Conservation (phyloP, 2,113 vertebrate genomes). For the Helogale parvula region DNA sequence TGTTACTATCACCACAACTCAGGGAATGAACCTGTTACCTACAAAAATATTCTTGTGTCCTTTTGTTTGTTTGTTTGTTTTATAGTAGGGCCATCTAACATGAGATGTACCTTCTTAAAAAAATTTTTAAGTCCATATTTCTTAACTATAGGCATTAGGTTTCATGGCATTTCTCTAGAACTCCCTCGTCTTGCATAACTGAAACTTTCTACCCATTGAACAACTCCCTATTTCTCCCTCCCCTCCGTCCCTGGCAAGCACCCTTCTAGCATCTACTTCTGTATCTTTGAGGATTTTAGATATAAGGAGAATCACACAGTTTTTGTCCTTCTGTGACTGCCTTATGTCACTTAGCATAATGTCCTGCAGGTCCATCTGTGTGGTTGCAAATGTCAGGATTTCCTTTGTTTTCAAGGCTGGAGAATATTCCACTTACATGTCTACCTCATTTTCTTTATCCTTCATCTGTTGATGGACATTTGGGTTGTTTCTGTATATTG, state of each 20-base stretch:
- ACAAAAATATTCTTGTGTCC: not conserved
- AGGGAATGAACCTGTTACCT: not conserved
- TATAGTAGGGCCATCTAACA: not conserved
- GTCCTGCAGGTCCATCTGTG: not conserved
- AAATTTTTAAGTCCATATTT: not conserved
- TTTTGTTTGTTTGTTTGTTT: not conserved
- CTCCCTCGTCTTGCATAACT: not conserved
- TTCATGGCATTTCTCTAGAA: not conserved
- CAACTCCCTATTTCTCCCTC: not conserved
- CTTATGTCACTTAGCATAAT: not conserved
- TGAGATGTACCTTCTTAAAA: not conserved
- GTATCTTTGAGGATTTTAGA: not conserved
- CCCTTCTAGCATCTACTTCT: not conserved
- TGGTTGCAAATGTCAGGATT: not conserved
- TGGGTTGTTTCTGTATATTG: not conserved
- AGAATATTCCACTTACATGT: not conserved
- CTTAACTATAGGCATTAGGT: not conserved
- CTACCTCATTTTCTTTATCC: not conserved
- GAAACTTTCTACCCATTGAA: not conserved
- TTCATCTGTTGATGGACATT: not conserved
- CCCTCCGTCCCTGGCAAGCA: not conserved
- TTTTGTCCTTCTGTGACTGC: not conserved
- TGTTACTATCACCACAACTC: not conserved
- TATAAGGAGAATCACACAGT: not conserved
- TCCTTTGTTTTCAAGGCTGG: not conserved